Evolutionary conservation across 2,113 vertebrate genomes (phyloP).

Genomic region (Anser cygnoides): DNA sequence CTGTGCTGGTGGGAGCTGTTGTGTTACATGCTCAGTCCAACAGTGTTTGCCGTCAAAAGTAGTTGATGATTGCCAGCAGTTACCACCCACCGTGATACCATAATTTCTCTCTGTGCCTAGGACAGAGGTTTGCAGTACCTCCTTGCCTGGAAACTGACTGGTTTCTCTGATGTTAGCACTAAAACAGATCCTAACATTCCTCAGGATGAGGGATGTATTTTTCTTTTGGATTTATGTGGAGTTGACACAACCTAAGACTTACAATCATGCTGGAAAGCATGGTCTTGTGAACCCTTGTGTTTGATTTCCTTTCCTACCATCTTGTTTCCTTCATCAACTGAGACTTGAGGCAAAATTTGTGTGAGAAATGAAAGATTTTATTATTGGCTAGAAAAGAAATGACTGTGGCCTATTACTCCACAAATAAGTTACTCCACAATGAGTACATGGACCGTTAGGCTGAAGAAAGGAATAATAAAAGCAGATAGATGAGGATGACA

Average conservation of each 20-base stretch:
- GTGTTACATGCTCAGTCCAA: slow-evolving; percentile 7
- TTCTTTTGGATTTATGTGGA: not conserved
- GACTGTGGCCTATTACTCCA: not conserved
- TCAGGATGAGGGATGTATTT: slow-evolving; percentile 2
- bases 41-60: slow-evolving; percentile 21
- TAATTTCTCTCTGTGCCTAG: slow-evolving; percentile 1
- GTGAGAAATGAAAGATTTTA: not conserved
- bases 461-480: not conserved
- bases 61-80: slow-evolving; percentile 42
- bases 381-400: not conserved
- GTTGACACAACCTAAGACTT: not conserved
- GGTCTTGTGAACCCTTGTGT: not conserved
- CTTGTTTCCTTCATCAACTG: not conserved
- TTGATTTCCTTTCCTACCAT: not conserved
- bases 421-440: not conserved
- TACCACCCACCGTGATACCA: slow-evolving; percentile 41
- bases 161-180: not conserved
- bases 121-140: not conserved
- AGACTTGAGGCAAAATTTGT: not conserved
- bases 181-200: not conserved
- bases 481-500: not conserved
- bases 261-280: not conserved
- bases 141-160: slow-evolving; percentile 19
- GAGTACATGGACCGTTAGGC: fast-evolving
- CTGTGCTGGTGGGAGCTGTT: slow-evolving; percentile 27